A percentile compares a stretch with the other conserved stretches of the same genome.
Evolutionary conservation across 2,888 invertebrate species (phyloP).

Genomic region (Orgyia antiqua): DNA sequence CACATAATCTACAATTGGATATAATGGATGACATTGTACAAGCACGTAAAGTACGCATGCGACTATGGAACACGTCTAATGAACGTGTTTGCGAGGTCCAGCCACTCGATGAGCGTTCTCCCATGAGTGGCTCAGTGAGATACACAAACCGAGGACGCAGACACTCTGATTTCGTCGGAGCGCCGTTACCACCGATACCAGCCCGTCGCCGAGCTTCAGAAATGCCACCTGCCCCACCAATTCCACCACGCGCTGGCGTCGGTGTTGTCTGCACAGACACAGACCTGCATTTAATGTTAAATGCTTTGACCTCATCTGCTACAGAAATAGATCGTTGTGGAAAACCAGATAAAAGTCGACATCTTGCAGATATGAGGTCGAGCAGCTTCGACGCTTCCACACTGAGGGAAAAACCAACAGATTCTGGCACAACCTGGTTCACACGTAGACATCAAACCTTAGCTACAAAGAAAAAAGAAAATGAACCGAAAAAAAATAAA

Average conservation of each 20-base stretch:
- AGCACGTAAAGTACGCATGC: conserved; percentile 89
- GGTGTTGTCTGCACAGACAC: conserved; percentile 90
- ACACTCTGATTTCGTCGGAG: conserved; percentile 84
- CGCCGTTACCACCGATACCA: conserved; percentile 80
- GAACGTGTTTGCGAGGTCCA: conserved; percentile 90
- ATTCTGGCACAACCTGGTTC: conserved; percentile 85
- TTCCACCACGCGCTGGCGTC: conserved; percentile 56
- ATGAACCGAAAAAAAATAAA: conserved; percentile 67
- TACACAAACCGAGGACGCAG: conserved; percentile 81
- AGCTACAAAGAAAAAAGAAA: conserved; percentile 79
- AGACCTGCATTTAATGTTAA: conserved; percentile 87
- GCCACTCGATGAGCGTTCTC: conserved; percentile 83
- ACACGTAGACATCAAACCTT: conserved; percentile 87
- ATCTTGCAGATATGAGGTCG: conserved; percentile 84
- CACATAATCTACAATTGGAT: conserved; percentile 89
- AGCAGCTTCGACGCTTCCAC: conserved; percentile 91
- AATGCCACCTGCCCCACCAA: conserved; percentile 79
- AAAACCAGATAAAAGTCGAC: conserved; percentile 76
- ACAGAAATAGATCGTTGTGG: conserved; percentile 87
- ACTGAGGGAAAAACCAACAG: conserved; percentile 69
- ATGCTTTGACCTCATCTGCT: conserved; percentile 88
- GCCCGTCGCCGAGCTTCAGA: conserved; percentile 85
- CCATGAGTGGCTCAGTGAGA: conserved; percentile 71
- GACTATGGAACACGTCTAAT: conserved; percentile 89
- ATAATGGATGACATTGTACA: conserved; percentile 94